Evolutionary conservation across 1,140 invertebrate genomes (phyloP).

Genomic region (Solen grandis): DNA sequence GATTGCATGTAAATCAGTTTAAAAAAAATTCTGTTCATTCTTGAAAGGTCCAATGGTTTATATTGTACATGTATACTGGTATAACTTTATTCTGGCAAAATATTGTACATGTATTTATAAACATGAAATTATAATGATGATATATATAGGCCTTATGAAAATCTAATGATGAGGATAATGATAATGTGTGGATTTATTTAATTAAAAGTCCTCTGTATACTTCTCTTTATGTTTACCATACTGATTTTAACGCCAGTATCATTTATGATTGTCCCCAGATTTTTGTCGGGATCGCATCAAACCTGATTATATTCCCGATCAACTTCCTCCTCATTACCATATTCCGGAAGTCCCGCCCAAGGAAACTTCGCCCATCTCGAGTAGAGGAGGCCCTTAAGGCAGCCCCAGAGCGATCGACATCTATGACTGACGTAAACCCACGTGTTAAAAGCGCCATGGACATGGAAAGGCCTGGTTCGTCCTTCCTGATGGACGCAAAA

Average conservation of each 20-base stretch:
- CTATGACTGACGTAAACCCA: constrained; percentile 73
- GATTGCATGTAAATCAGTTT: too few species aligned
- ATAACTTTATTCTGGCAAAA: too few species aligned
- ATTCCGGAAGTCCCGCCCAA: constrained; percentile 81
- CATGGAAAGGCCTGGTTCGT: constrained; percentile 48
- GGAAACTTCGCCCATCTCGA: constrained; percentile 77
- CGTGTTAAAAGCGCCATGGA: constrained; percentile 58
- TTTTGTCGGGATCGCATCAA: constrained; percentile 77
- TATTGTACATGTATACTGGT: too few species aligned
- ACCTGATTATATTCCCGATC: constrained; percentile 82
- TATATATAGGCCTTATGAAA: neutral
- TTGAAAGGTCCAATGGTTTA: too few species aligned
- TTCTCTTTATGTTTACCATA: neutral
- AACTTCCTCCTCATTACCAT: constrained; percentile 82
- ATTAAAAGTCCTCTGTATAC: neutral
- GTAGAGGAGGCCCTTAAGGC: constrained; percentile 78
- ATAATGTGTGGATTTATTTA: neutral
- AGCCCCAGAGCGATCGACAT: constrained; percentile 60
- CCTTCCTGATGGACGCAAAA: constrained; percentile 55
- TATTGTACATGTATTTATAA: too few species aligned
- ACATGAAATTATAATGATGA: neutral
- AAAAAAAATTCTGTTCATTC: too few species aligned
- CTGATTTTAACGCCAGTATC: neutral
- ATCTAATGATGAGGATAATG: neutral
- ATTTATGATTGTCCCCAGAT: constrained; percentile 73